phyloP scores from a whole-genome alignment of 2,797 vertebrate species.

The Urosaurus nigricauda region DNA sequence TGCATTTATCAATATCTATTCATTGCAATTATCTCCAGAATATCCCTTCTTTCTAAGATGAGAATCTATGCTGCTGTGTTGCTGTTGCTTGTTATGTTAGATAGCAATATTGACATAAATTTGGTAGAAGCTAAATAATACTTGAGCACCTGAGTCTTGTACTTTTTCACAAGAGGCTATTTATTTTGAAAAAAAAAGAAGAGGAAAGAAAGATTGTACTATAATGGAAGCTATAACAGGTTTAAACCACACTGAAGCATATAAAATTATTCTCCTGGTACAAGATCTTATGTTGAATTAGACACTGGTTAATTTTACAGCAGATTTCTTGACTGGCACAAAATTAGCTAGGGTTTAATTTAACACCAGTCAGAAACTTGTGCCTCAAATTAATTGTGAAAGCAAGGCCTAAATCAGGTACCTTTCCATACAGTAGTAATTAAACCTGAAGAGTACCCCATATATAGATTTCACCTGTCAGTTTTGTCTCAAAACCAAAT shows the following conservation, averaged over 20 bases:
- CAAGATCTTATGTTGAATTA: conserved; percentile 66
- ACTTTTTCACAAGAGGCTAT: conserved; percentile 62
- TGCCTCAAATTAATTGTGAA: conserved; percentile 61
- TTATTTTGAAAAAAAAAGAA: conserved; percentile 29
- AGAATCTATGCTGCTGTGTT: conserved; percentile 51
- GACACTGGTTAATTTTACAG: conserved; percentile 60
- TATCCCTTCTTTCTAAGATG: conserved; percentile 44
- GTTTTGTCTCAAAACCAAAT: conserved; percentile 56
- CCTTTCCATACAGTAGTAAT: conserved; percentile 35
- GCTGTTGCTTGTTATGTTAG: conserved; percentile 51
- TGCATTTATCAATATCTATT: conserved; percentile 20
- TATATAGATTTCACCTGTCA: conserved; percentile 39
- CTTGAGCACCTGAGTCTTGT: conserved; percentile 54
- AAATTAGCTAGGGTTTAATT: conserved; percentile 66
- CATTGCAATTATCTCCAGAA: conserved; percentile 59
- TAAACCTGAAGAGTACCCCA: conserved; percentile 36
- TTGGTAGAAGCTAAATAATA: conserved; percentile 48
- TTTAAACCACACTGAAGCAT: conserved; percentile 60
- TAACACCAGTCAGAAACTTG: conserved; percentile 61
- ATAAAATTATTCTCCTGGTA: conserved; percentile 48
- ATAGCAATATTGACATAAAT: conserved; percentile 59
- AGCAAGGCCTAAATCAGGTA: conserved; percentile 38
- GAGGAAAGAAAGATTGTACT: conserved; percentile 16
- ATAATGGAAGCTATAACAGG: conserved; percentile 8
- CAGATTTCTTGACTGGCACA: conserved; percentile 57